Evolutionary conservation across 2,113 vertebrate species (phyloP).

Genomic region (Chionodraco myersi): DNA sequence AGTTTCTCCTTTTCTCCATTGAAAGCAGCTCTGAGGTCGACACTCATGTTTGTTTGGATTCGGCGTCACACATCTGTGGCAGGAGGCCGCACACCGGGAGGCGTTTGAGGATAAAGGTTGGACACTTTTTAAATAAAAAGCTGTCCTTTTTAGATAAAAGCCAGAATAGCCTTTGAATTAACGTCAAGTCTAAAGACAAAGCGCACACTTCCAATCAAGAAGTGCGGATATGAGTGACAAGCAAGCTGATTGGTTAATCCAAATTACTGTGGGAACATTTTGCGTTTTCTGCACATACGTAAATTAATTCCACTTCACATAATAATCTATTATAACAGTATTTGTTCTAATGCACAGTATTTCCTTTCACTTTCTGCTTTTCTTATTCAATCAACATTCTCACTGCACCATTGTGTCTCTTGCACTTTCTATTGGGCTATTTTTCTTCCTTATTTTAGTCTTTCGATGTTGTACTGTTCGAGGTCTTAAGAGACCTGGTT

Average conservation of each 20-base stretch:
- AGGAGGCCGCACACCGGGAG: constrained; percentile 9
- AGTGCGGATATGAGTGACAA: background rate
- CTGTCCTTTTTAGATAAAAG: background rate
- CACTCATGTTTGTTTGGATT: constrained; percentile 19
- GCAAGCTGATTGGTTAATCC: background rate
- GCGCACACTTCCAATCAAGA: background rate
- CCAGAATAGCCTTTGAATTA: too few species aligned
- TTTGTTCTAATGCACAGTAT: too few species aligned
- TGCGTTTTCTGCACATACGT: background rate
- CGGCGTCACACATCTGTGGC: constrained; percentile 24
- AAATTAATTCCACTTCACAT: background rate
- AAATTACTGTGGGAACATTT: background rate
- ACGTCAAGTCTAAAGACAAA: background rate
- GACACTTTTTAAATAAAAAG: background rate
- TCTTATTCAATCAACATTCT: too few species aligned
- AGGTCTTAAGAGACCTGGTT: too few species aligned
- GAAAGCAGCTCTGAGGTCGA: background rate
- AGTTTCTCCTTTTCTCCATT: constrained; percentile 1
- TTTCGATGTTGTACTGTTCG: too few species aligned
- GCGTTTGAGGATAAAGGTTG: constrained; percentile 10
- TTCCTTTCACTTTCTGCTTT: too few species aligned
- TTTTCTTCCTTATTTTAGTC: too few species aligned
- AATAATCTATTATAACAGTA: too few species aligned
- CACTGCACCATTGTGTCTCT: too few species aligned
- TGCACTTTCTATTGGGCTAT: too few species aligned